Evolutionary conservation across 2,888 invertebrate species (phyloP).

Genomic region (Lepidocyrtinus sp.): DNA sequence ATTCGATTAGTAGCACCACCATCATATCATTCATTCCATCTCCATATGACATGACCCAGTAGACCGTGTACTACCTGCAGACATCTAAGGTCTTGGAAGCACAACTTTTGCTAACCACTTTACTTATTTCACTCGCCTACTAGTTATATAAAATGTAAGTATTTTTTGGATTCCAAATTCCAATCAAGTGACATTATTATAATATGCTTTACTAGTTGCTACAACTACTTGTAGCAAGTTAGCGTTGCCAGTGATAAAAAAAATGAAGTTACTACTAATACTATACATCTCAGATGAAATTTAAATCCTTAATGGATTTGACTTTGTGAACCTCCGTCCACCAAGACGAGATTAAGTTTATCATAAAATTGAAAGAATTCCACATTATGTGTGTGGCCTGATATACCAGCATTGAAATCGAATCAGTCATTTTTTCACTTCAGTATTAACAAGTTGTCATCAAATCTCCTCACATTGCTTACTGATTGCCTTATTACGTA

Average conservation of each 20-base stretch:
- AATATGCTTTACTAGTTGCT: background rate
- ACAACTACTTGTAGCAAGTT: background rate
- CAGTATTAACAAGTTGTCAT: background rate
- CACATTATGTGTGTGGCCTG: background rate
- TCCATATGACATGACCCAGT: too few species aligned
- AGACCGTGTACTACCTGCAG: too few species aligned
- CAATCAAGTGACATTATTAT: too few species aligned
- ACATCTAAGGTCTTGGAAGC: background rate
- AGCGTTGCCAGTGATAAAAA: background rate
- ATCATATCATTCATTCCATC: too few species aligned
- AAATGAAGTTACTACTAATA: background rate
- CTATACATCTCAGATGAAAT: background rate
- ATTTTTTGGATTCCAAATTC: too few species aligned
- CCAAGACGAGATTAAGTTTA: background rate
- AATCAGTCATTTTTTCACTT: constrained; percentile 5
- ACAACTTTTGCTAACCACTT: too few species aligned
- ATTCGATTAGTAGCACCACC: background rate
- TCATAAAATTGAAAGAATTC: background rate
- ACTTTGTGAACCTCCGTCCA: constrained; percentile 6
- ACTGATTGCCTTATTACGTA: too few species aligned
- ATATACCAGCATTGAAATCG: background rate
- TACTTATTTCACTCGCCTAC: too few species aligned
- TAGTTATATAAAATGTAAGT: too few species aligned
- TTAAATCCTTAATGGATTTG: background rate
- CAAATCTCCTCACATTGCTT: background rate